phyloP scores from a whole-genome alignment of 2,113 vertebrate genomes.

The Lathamus discolor region DNA sequence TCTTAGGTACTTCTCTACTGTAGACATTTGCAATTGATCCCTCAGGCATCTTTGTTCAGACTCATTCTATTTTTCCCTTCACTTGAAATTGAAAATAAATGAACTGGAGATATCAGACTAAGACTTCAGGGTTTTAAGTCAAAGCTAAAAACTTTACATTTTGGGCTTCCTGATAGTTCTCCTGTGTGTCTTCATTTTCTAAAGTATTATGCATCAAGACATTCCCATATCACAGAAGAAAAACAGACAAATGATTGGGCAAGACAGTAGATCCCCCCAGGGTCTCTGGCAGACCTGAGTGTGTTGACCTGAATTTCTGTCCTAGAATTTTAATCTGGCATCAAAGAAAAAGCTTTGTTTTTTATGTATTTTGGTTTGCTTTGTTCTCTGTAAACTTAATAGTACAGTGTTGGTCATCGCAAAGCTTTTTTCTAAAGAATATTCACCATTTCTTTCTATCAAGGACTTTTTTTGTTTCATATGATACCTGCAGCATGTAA shows the following conservation, averaged over 20 bases:
- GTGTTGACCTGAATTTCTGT: conserved; percentile 18
- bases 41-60: neutral
- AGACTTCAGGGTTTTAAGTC: neutral
- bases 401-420: neutral
- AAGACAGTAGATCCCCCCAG: conserved; percentile 20
- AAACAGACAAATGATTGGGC: conserved; percentile 13
- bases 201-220: neutral
- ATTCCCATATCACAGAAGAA: neutral
- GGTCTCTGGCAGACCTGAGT: neutral
- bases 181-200: neutral
- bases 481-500: neutral
- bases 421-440: neutral
- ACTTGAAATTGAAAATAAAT: conserved; percentile 29
- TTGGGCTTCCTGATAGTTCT: neutral
- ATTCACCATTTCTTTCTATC: neutral
- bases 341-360: neutral
- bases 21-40: neutral
- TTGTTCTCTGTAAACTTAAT: neutral
- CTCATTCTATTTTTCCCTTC: neutral
- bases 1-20: neutral
- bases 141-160: neutral
- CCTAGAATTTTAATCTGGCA: neutral
- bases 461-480: neutral
- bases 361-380: neutral
- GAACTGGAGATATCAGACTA: neutral